These are phyloP conservation scores for Ethmia dodecea DNA, from an alignment of 2,888 invertebrate genomes.

Conservation along the genomic window DNA sequence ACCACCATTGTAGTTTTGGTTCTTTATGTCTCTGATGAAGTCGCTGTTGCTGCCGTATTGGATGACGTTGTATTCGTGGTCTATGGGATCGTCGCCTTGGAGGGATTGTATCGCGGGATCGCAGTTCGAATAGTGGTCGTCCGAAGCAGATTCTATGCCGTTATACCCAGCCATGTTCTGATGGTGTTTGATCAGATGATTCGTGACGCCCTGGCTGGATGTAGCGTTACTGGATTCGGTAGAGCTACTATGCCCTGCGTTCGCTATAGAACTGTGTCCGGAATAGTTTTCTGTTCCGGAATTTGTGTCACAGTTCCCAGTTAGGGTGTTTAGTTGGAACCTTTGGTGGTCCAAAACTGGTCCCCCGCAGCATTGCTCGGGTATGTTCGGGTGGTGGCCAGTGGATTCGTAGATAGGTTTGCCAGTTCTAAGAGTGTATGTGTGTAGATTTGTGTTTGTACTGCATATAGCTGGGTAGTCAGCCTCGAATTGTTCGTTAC, in stretches of 20 bases:
- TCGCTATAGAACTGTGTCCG: conserved; percentile 77
- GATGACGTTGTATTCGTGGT: conserved; percentile 74
- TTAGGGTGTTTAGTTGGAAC: conserved; percentile 73
- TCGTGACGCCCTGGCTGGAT: conserved; percentile 70
- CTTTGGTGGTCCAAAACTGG: conserved; percentile 64
- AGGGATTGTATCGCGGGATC: conserved; percentile 70
- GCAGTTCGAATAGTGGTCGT: conserved; percentile 73
- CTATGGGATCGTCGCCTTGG: conserved; percentile 68
- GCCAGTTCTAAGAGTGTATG: conserved; percentile 87
- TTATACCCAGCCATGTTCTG: conserved; percentile 62
- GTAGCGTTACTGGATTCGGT: conserved; percentile 73
- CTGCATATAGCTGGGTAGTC: conserved; percentile 92
- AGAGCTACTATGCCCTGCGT: conserved; percentile 72
- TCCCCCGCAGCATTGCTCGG: conserved; percentile 62
- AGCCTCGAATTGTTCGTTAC: conserved; percentile 89
- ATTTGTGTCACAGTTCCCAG: conserved; percentile 78
- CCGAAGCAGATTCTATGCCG: conserved; percentile 69
- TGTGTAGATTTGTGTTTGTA: conserved; percentile 90
- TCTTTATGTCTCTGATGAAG: conserved; percentile 70
- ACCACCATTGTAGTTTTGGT: conserved; percentile 74
- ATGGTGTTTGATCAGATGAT: conserved; percentile 72
- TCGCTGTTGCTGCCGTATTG: conserved; percentile 72
- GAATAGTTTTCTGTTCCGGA: conserved; percentile 81
- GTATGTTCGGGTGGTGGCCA: conserved; percentile 57
- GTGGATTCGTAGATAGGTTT: conserved; percentile 85